Percentiles rank a stretch among this genome's conserved stretches.
phyloP scores from a whole-genome alignment of 2,797 vertebrate species.

The Acridotheres tristis region DNA sequence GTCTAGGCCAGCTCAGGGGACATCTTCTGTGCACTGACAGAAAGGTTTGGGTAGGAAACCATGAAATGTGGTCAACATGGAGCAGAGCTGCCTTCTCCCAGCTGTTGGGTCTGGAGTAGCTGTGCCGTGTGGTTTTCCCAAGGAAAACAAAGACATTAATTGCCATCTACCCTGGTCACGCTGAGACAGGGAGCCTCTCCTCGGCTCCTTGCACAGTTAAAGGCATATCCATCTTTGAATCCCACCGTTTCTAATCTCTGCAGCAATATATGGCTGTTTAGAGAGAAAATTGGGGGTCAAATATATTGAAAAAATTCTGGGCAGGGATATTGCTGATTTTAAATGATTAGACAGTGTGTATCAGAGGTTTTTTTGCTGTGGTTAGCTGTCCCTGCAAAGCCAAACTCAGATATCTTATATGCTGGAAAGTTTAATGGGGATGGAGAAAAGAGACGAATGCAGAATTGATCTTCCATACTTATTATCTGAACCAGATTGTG shows the following conservation, averaged over 20 bases:
- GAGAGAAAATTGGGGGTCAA: neutral
- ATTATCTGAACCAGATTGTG: constrained; percentile 27
- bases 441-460: neutral
- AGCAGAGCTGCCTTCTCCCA: neutral
- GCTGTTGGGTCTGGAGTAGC: neutral
- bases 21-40: accelerated
- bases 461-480: constrained; percentile 27
- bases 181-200: neutral
- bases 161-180: neutral
- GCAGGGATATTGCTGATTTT: neutral
- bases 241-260: neutral
- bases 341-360: neutral
- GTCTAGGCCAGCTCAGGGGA: neutral
- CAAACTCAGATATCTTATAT: neutral
- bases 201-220: neutral
- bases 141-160: neutral
- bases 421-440: constrained; percentile 1
- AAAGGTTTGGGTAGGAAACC: neutral
- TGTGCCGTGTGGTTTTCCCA: neutral
- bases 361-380: neutral
- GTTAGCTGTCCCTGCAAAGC: neutral
- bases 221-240: neutral
- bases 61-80: accelerated
- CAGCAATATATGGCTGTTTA: neutral
- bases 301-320: neutral